A percentile compares a stretch with the other conserved stretches of the same genome.
Evolutionary conservation across 2,888 invertebrate genomes (phyloP).

Genomic region (Thereva unica): DNA sequence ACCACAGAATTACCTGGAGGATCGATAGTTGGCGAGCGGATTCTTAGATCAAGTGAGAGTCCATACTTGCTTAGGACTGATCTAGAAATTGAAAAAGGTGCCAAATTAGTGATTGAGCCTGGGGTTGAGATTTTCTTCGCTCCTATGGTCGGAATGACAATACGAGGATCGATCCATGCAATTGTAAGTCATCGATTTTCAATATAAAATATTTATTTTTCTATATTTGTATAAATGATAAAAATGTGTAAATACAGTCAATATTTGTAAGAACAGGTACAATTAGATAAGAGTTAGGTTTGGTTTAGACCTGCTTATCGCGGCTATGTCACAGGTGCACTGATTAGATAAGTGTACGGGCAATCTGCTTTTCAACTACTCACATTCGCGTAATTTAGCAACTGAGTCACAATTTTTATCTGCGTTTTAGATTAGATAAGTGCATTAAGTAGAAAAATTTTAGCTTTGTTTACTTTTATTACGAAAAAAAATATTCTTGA

Average conservation of each 20-base stretch:
- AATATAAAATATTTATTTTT: not conserved
- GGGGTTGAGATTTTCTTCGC: constrained; percentile 89
- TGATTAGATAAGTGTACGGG: no score
- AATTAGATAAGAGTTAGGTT: not conserved
- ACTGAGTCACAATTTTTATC: constrained; percentile 17
- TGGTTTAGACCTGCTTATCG: no score
- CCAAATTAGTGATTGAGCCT: constrained; percentile 82
- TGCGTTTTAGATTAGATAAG: no score
- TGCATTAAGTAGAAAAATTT: not conserved
- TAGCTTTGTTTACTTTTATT: constrained; percentile 7
- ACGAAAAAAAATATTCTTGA: constrained; percentile 9
- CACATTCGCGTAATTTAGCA: constrained; percentile 21
- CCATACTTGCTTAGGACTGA: constrained; percentile 81
- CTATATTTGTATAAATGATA: not conserved
- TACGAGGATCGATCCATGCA: constrained; percentile 85
- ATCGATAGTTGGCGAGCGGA: constrained; percentile 54
- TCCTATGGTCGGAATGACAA: constrained; percentile 90
- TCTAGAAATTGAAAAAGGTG: constrained; percentile 76
- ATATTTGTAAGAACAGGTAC: constrained; percentile 7
- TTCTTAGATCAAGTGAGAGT: constrained; percentile 60
- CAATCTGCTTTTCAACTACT: constrained; percentile 2
- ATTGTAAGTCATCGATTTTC: constrained; percentile 69
- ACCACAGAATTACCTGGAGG: constrained; percentile 53
- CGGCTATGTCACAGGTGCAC: no score
- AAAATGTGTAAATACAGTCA: not conserved